A percentile compares a stretch with the other conserved stretches of the same genome.
phyloP scores from a whole-genome alignment of 2,797 vertebrate species.

The Acropternis orthonyx region DNA sequence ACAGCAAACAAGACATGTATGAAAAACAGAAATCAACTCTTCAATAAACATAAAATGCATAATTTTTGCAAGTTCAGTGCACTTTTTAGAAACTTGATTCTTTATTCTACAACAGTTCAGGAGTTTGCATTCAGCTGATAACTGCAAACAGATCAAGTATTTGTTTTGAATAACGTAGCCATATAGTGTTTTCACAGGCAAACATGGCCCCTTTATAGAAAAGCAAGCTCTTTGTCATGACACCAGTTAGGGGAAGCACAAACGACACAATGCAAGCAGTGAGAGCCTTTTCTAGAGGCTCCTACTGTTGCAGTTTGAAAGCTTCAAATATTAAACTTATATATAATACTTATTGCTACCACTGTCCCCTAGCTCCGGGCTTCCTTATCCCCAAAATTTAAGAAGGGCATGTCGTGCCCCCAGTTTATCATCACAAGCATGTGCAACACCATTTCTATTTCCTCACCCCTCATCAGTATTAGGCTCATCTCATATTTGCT shows the following conservation, averaged over 20 bases:
- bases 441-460: not conserved
- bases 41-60: not conserved
- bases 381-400: not conserved
- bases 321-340: not conserved
- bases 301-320: not conserved
- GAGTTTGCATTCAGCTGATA: not conserved
- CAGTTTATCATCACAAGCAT: not conserved
- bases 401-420: accelerated
- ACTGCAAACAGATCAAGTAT: not conserved
- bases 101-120: not conserved
- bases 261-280: not conserved
- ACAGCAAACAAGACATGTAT: not conserved
- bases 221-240: not conserved
- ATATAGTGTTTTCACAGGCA: not conserved
- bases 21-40: not conserved
- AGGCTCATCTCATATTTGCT: not conserved
- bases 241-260: not conserved
- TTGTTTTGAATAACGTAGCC: not conserved
- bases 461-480: not conserved
- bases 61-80: not conserved
- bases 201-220: not conserved
- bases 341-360: not conserved
- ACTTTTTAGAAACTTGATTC: not conserved
- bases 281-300: not conserved
- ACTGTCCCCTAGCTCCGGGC: not conserved